Evolutionary conservation across 2,888 invertebrate genomes (phyloP), one percentile per base, ranked within the genome.

Genomic region (Thecophora atra): DNA sequence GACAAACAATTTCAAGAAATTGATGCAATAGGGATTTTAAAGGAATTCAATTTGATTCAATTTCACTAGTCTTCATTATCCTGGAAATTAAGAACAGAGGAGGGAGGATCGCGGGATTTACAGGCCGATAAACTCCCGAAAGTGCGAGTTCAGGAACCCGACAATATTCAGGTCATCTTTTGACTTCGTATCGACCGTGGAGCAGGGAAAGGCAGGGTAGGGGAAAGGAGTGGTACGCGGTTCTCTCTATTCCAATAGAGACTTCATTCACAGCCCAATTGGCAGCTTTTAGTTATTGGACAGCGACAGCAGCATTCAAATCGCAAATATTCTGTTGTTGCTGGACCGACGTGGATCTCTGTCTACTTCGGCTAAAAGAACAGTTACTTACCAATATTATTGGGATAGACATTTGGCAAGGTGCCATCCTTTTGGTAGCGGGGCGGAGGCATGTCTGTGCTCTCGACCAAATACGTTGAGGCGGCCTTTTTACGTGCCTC

Each of bases 341-440:
- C 24, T 28, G 6, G 54, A 54, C 19, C 15, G 21, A 19, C 7
- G 28, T 5, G 21, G 44, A 21, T 11, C 13, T 6, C 11, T 3
- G 21, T 44, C 13, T n/a, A 2, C 42, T 63, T 3, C 13, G 19
- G 26, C 5, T 19, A 47, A 7, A 21, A 11, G 63, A 19, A 37
- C 21, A 54, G 37, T 28, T 51, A 81, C 79, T 78, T 79, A 90
- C 90, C 90, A 80, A 90, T 89, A 75, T 90, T 84, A n/a, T 89
- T 90, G 72, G 87, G 85, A 82, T 86, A 86, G 78, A 87, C 91
- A 83, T 91, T 91, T 67, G 93, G 92, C 77, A 93, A 90, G 52
- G 90, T 90, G 70, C 90, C 89, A 83, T 87, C 87, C 79, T 89
- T 89, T 77, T 90, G 89, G 79, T 89, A 87, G 81, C 89, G 88